Evolutionary conservation across 2,888 invertebrate genomes (phyloP).

Genomic region (Brenthis daphne): DNA sequence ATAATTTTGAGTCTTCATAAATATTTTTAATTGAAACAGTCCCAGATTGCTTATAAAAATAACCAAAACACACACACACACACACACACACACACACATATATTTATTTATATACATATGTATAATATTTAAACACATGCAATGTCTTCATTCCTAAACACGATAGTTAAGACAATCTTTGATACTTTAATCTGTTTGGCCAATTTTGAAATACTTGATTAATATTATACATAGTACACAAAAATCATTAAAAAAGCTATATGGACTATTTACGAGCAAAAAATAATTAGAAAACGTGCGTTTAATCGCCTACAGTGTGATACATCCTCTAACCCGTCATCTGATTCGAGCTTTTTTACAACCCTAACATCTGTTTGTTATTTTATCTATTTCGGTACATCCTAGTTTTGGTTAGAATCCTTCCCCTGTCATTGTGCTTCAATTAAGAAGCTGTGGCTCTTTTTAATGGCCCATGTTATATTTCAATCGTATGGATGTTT

Average conservation of each 20-base stretch:
- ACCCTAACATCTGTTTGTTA: constrained; percentile 72
- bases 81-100: no score
- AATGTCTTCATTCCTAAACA: no score
- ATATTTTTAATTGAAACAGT: no score
- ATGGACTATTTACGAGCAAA: neutral
- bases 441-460: constrained; percentile 68
- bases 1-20: no score
- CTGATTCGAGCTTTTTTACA: constrained; percentile 58
- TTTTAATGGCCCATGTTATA: constrained; percentile 64
- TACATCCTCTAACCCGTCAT: constrained; percentile 52
- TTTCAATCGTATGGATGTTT: constrained; percentile 58
- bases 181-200: no score
- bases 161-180: no score
- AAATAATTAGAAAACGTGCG: constrained; percentile 33
- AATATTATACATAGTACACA: neutral
- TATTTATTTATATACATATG: no score
- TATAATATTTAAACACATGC: no score
- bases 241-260: neutral
- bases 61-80: no score
- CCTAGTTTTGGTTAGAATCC: constrained; percentile 52
- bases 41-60: no score
- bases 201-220: no score
- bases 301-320: constrained; percentile 38
- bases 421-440: constrained; percentile 67
- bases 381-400: constrained; percentile 70